A percentile compares a stretch with the other conserved stretches of the same genome.
phyloP scores from a whole-genome alignment of 2,888 invertebrate species.

The Monopis laevigella region DNA sequence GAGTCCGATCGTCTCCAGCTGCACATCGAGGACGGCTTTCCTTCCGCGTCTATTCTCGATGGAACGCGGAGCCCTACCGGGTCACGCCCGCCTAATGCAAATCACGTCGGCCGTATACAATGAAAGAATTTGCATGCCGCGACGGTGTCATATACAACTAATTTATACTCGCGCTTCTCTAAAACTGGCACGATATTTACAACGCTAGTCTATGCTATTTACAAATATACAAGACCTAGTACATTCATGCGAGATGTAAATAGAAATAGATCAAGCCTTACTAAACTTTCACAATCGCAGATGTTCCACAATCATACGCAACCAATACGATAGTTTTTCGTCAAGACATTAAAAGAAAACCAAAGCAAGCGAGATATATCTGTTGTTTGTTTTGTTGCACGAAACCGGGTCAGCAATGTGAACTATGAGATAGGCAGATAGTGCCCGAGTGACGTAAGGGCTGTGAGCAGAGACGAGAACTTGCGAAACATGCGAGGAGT shows the following conservation, averaged over 20 bases:
- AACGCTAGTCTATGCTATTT: no score
- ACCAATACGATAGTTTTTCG: no score
- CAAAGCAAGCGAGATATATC: constrained; percentile 19
- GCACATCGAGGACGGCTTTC: constrained; percentile 46
- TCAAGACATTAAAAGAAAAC: no score
- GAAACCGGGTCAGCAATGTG: constrained; percentile 55
- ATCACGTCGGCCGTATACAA: constrained; percentile 38
- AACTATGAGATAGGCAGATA: constrained; percentile 30
- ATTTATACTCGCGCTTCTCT: neutral
- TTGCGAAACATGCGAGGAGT: constrained; percentile 43
- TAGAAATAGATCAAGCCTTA: no score
- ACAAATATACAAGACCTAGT: no score
- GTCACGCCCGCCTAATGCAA: constrained; percentile 52
- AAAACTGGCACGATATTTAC: no score
- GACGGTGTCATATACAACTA: constrained; percentile 21
- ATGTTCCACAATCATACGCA: no score
- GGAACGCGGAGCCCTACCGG: constrained; percentile 33
- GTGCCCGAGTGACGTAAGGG: constrained; percentile 34
- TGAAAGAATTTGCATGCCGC: constrained; percentile 43
- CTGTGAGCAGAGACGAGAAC: constrained; percentile 30
- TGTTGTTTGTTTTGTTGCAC: constrained; percentile 42
- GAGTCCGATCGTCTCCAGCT: constrained; percentile 25
- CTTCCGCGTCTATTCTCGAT: constrained; percentile 61
- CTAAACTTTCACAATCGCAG: no score
- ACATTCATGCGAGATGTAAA: no score